Percentiles rank a stretch among this genome's conserved stretches.
These are phyloP conservation scores for Hypomesus transpacificus DNA, from an alignment of 2,113 vertebrate genomes.

Conservation along the genomic window DNA sequence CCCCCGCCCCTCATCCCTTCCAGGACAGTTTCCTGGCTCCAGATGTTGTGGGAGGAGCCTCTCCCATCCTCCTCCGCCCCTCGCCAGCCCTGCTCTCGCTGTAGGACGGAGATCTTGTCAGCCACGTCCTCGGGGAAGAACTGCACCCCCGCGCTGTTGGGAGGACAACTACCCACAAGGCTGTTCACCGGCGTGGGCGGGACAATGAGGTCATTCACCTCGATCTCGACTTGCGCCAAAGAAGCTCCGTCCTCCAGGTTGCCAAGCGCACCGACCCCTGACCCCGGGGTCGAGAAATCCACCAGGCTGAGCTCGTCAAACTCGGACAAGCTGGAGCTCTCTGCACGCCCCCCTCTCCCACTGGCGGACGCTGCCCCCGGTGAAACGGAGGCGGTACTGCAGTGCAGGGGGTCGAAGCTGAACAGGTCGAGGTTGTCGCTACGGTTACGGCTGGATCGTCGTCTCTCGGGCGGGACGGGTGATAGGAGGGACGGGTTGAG, in stretches of 20 bases:
- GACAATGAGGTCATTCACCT: conserved; percentile 67
- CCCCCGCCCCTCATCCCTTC: background rate
- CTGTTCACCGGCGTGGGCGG: conserved; percentile 88
- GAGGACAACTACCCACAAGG: conserved; percentile 80
- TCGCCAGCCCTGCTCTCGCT: conserved; percentile 33
- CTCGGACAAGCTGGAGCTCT: conserved; percentile 69
- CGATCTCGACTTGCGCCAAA: conserved; percentile 53
- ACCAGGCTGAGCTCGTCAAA: conserved; percentile 68
- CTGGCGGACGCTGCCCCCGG: conserved; percentile 52
- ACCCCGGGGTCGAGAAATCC: conserved; percentile 72
- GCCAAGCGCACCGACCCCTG: conserved; percentile 46
- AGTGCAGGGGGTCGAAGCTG: conserved; percentile 76
- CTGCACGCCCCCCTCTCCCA: conserved; percentile 48
- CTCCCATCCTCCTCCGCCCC: background rate
- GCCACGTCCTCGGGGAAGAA: conserved; percentile 80
- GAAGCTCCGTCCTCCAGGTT: conserved; percentile 36
- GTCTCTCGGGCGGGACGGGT: conserved; percentile 77
- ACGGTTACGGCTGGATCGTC: conserved; percentile 62
- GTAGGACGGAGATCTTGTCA: conserved; percentile 75
- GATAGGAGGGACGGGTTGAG: conserved; percentile 75
- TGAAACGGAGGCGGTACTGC: conserved; percentile 61
- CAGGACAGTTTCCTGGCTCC: background rate
- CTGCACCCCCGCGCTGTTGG: conserved; percentile 72
- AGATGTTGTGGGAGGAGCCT: background rate
- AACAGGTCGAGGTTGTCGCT: conserved; percentile 79